These are phyloP conservation scores for Chionoecetes opilio DNA, from an alignment of 1,140 invertebrate species.

Conservation along the genomic window DNA sequence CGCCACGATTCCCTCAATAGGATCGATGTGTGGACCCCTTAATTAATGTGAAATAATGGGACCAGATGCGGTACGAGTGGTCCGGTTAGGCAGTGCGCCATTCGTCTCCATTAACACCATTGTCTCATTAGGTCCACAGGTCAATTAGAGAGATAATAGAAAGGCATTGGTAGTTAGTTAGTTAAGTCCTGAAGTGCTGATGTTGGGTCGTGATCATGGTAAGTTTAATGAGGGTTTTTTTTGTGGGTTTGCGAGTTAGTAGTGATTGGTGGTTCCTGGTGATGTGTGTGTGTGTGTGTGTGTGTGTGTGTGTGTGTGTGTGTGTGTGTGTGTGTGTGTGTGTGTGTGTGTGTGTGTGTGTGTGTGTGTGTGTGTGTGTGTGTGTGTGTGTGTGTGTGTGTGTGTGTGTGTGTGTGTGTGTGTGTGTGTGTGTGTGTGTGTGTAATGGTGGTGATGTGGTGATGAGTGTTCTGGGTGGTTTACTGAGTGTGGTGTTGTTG, in stretches of 20 bases:
- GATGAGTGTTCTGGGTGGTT: no score
- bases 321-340: no score
- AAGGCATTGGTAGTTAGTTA: not conserved
- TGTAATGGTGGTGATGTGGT: not conserved
- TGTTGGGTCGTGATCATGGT: not conserved
- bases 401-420: no score
- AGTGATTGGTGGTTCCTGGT: not conserved
- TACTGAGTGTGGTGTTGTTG: no score
- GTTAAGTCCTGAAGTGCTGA: not conserved
- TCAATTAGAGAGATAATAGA: not conserved
- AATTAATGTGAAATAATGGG: not conserved
- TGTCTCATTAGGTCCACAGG: conserved; percentile 5
- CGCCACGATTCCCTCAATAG: not conserved
- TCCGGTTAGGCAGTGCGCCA: not conserved
- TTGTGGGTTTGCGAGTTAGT: not conserved
- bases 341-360: no score
- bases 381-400: no score
- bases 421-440: no score
- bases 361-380: no score
- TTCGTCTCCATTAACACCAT: not conserved
- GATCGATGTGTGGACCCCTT: not conserved
- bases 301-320: no score
- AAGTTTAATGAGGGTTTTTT: conserved; percentile 7
- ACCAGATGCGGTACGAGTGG: not conserved
- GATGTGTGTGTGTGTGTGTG: not conserved